Percentiles rank a stretch among this genome's conserved stretches.
phyloP scores from a whole-genome alignment of 2,888 invertebrate genomes.

The Lepidochitona cinerea region DNA sequence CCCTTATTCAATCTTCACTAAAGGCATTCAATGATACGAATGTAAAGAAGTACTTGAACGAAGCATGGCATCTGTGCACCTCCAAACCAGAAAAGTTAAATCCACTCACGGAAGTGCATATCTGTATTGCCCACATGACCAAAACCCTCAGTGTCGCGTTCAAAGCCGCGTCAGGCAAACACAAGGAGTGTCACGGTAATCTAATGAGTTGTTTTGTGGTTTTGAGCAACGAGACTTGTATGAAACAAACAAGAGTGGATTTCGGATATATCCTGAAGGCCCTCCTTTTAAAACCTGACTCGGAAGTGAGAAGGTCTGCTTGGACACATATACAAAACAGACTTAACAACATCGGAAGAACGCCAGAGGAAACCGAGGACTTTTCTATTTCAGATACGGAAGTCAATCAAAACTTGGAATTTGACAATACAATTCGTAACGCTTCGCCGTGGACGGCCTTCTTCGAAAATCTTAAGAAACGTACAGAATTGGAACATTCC shows the following conservation, averaged over 20 bases:
- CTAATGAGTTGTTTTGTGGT: not conserved
- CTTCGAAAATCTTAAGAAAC: too few relatives aligned
- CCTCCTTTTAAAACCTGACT: too few relatives aligned
- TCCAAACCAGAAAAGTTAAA: too few relatives aligned
- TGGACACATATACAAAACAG: too few relatives aligned
- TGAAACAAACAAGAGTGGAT: not conserved
- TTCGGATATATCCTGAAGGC: not conserved
- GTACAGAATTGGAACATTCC: too few relatives aligned
- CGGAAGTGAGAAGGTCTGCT: too few relatives aligned
- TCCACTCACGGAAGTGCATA: constrained; percentile 3
- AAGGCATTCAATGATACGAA: not conserved
- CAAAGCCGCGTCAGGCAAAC: not conserved
- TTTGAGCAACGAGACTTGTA: not conserved
- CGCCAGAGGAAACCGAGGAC: too few relatives aligned
- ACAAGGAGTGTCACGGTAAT: not conserved
- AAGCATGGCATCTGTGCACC: not conserved
- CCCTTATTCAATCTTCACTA: not conserved
- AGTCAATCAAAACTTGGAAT: too few relatives aligned
- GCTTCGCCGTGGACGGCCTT: too few relatives aligned
- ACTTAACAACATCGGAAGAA: too few relatives aligned
- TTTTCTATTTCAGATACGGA: too few relatives aligned
- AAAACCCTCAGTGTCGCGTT: not conserved
- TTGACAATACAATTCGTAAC: too few relatives aligned
- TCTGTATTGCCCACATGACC: constrained; percentile 3
- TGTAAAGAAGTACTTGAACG: not conserved